Evolutionary conservation across 2,113 vertebrate genomes (phyloP), one percentile per base, ranked within the genome.

Genomic region (Melanerpes aurifrons): DNA sequence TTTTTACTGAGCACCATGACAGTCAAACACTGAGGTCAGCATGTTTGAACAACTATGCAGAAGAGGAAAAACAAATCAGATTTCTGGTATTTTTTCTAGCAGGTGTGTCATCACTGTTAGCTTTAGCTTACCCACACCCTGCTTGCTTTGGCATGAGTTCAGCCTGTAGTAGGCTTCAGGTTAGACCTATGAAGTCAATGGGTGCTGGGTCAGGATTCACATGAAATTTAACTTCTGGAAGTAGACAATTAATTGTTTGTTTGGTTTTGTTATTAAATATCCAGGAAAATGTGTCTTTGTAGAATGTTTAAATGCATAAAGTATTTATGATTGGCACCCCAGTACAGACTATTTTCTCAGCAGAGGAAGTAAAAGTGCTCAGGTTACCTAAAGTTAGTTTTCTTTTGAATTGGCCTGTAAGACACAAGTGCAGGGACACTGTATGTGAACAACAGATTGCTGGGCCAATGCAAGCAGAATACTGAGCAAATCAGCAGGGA

Each of bases 81-180:
- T 91, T 87, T 88, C 62, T 75, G 66, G 7, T 86, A 20, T 87
- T 93, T 87, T 89, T 82, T 85, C 35, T 87, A 66, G 25, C 68
- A 94, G 78, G n/a, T 59, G 48, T 95, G 63, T 53, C 71, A 70
- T 40, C 29, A 50, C 1, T 69, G 22, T 53, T 47, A 53, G 31
- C 66, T 92, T 76, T 87, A 80, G 59, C 35, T 63, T 92, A 40
- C 61, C 37, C 63, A 85, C 7, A 3, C 57, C 28, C 53, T 85
- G 61, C 84, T 82, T 68, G 45, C 50, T 92, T 84, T 91, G 89
- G 83, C 89, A 61, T 5, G 13, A 73, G 50, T 47, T 32, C 73
- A 86, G 43, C 28, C 48, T 18, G 37, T 17, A 50, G 67, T 0
- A 88, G 31, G 45, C 29, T 92, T 78, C 45, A 72, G 32, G 31